Percentiles rank a stretch among this genome's conserved stretches.
phyloP scores from a whole-genome alignment of 1,140 invertebrate genomes.

The Helicorthomorpha holstii region DNA sequence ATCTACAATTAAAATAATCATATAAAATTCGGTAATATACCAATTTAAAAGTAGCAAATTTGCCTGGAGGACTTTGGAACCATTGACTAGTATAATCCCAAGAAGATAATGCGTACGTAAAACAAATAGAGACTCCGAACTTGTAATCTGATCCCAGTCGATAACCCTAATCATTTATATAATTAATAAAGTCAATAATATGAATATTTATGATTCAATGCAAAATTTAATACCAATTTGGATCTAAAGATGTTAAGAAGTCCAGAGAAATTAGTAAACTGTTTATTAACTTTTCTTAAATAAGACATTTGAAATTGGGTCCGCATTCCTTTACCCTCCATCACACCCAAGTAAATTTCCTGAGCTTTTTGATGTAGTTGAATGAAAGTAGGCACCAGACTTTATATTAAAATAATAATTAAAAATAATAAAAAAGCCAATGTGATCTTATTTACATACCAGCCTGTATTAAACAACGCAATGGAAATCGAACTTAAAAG shows the following conservation, averaged over 20 bases:
- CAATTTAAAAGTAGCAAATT: conserved; percentile 2
- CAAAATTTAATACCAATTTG: conserved; percentile 23
- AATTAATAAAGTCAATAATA: conserved; percentile 33
- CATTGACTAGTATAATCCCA: conserved; percentile 41
- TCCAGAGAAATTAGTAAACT: conserved; percentile 61
- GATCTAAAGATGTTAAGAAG: conserved; percentile 29
- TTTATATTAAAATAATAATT: neutral
- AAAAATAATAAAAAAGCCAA: neutral
- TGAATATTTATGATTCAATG: neutral
- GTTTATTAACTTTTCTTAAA: conserved; percentile 55
- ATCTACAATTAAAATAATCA: conserved; percentile 28
- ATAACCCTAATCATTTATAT: too few relatives aligned
- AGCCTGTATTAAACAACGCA: conserved; percentile 60
- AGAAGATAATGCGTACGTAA: conserved; percentile 61
- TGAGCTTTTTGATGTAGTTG: conserved; percentile 65
- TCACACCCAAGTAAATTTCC: conserved; percentile 61
- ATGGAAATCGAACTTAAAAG: conserved; percentile 68
- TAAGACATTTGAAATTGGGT: conserved; percentile 78
- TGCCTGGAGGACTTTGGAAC: conserved; percentile 43
- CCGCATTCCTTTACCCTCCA: conserved; percentile 48
- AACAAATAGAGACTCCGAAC: conserved; percentile 58
- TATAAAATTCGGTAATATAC: neutral
- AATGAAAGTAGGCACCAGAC: conserved; percentile 57
- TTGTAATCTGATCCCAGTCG: too few relatives aligned
- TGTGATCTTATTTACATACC: conserved; percentile 25